Conservation (phyloP, 2,797 vertebrate genomes). For the Meriones psammophilus region DNA sequence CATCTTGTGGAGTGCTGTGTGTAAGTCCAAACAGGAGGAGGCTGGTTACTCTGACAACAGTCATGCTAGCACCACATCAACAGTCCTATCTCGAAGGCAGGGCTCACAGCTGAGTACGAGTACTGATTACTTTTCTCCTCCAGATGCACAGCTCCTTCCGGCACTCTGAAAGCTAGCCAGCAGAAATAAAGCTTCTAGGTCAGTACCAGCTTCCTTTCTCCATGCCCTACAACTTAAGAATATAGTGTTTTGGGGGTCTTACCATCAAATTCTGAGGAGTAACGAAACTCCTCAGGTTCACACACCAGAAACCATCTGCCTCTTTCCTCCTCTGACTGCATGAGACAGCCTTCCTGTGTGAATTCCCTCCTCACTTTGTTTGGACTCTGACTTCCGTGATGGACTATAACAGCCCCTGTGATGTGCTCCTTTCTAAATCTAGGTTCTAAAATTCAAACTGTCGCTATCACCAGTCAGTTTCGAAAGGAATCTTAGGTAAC, state of each 20-base stretch:
- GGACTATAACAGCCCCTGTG: background rate
- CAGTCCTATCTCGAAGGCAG: no score
- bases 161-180: background rate
- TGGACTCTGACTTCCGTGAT: background rate
- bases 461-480: background rate
- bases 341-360: background rate
- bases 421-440: background rate
- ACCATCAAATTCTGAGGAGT: background rate
- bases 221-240: background rate
- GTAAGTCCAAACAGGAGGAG: background rate
- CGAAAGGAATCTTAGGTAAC: constrained; percentile 1
- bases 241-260: background rate
- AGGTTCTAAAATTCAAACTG: background rate
- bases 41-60: background rate
- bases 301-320: background rate
- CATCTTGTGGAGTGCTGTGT: background rate
- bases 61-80: background rate
- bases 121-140: background rate
- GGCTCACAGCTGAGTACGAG: background rate
- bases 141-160: background rate
- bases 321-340: background rate
- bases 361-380: background rate
- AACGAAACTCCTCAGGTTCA: background rate
- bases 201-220: background rate
- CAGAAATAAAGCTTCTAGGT: background rate